Evolutionary conservation across 1,140 invertebrate species (phyloP).

Genomic region (Lepidurus packardi): DNA sequence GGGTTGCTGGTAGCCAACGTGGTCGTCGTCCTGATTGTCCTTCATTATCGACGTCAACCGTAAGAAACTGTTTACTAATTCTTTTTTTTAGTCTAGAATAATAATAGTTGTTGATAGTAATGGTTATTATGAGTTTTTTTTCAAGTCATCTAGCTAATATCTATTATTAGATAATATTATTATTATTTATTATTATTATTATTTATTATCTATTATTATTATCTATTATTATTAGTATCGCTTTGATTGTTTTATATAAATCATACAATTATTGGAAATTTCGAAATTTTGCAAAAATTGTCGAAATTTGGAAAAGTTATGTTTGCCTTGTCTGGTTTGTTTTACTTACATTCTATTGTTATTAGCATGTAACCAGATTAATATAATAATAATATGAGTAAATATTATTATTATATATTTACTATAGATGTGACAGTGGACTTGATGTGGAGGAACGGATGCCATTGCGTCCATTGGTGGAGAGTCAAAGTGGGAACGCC

Average conservation of each 20-base stretch:
- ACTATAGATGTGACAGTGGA: background rate
- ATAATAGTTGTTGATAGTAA: background rate
- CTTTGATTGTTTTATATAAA: background rate
- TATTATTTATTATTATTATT: no score
- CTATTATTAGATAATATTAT: no score
- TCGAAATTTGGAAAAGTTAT: no score
- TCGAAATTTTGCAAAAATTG: no score
- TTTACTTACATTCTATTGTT: no score
- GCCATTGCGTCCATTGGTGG: background rate
- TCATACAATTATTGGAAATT: no score
- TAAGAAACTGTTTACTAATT: background rate
- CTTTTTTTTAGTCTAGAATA: background rate
- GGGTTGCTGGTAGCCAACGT: constrained; percentile 26
- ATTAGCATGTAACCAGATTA: no score
- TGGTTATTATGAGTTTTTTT: background rate
- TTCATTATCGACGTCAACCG: constrained; percentile 27
- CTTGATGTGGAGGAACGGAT: background rate
- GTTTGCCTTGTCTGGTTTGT: no score
- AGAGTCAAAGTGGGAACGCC: background rate
- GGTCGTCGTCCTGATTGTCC: constrained; percentile 15
- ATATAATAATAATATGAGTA: no score
- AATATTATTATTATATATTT: background rate
- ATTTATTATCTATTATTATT: no score
- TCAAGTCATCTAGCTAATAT: no score
- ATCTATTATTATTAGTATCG: background rate